Percentiles rank a stretch among this genome's conserved stretches.
These are phyloP conservation scores for Ellobius talpinus DNA, from an alignment of 2,113 vertebrate genomes.

Conservation along the genomic window DNA sequence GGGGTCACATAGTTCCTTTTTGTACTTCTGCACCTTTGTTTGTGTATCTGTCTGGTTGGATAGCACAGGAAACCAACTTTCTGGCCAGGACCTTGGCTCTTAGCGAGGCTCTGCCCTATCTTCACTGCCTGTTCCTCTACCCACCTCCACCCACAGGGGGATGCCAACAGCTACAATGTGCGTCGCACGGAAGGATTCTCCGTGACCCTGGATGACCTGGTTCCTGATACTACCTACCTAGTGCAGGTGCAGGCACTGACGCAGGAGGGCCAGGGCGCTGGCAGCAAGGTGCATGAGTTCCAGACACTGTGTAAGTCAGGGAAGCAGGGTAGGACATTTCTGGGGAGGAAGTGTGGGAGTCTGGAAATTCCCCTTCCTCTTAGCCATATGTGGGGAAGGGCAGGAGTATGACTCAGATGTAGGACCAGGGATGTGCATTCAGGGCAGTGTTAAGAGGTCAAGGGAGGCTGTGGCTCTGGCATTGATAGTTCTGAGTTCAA, in stretches of 20 bases:
- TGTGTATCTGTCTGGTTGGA: neutral
- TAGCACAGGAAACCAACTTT: neutral
- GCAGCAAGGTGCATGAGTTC: slow-evolving; percentile 93
- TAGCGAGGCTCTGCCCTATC: neutral
- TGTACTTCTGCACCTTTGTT: neutral
- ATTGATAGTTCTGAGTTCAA: neutral
- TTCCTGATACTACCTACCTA: slow-evolving; percentile 91
- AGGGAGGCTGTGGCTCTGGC: neutral
- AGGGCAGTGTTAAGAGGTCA: neutral
- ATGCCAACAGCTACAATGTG: slow-evolving; percentile 93
- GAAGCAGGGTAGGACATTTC: slow-evolving; percentile 66
- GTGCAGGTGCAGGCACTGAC: slow-evolving; percentile 93
- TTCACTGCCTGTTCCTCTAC: neutral
- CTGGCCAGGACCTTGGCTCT: neutral
- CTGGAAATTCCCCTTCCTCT: neutral
- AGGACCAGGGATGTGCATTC: neutral
- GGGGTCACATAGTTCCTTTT: neutral
- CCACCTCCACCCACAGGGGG: slow-evolving; percentile 82
- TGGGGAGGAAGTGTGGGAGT: neutral
- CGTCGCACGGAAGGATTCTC: slow-evolving; percentile 91
- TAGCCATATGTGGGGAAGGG: neutral
- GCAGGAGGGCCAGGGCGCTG: slow-evolving; percentile 86
- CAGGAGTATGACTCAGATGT: neutral
- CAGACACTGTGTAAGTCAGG: slow-evolving; percentile 87
- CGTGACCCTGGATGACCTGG: slow-evolving; percentile 89